Evolutionary conservation across 2,888 invertebrate genomes (phyloP), one percentile per base, ranked within the genome.

Genomic region (Lobophora halterata): DNA sequence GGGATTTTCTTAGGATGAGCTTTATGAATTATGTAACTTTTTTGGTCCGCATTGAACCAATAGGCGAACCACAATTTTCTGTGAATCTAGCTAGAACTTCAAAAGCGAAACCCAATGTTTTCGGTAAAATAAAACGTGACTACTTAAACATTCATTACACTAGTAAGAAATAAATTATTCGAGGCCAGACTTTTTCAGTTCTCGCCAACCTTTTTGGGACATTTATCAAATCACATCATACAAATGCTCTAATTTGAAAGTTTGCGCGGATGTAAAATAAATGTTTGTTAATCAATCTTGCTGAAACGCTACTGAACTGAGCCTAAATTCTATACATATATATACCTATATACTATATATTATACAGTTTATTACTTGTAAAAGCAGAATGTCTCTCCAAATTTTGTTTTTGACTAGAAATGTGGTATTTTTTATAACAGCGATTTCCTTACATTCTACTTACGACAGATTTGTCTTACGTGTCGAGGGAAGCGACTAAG

Each of bases 1-100:
- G 49, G 60, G 57, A 55, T 60, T 65, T 65, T 61, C 58, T 58
- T 40, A 46, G 45, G 53, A 52, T 52, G 49, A 49, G 53, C 53
- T 58, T 54, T 61, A 58, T 58, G 55, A 58, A 49, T 57, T 58
- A 58, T 56, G 50, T 36, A 46, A 56, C 46, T 53, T 55, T 30
- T 55, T 56, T 52, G n/a, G 54, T 52, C 50, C 51, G 35, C 44
- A 41, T 31, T 45, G 37, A 54, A 52, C 48, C 51, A 41, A 34
- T 39, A 17, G 43, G 35, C 40, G 39, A 41, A 41, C 24, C 46
- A 42, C 23, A 39, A 36, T 42, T 48, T 46, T 46, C 38, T 35
- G 24, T 46, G 39, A 37, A n/a, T n/a, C n/a, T 48, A 38, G 35
- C 42, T 44, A 18, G 36, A 46, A 47, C 20, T 50, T 46, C 44